A percentile compares a stretch with the other conserved stretches of the same genome.
These are phyloP conservation scores for Sminthopsis crassicaudata DNA, from an alignment of 2,113 vertebrate species.

Conservation along the genomic window DNA sequence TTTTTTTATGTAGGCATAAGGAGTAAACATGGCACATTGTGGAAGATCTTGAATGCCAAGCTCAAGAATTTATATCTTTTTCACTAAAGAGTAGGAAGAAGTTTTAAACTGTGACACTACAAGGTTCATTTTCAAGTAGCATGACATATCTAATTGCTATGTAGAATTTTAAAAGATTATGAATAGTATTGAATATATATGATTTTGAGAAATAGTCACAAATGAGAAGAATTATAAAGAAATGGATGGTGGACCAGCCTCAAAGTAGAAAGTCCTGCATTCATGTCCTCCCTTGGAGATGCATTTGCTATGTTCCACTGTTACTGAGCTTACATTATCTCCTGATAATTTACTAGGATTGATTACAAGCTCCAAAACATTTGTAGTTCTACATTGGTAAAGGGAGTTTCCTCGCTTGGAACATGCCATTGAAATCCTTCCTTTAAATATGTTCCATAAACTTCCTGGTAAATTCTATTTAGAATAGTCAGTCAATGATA, in stretches of 20 bases:
- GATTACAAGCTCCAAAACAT: not conserved
- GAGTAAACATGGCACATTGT: not conserved
- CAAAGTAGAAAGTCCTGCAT: not conserved
- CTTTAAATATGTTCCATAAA: not conserved
- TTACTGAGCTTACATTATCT: not conserved
- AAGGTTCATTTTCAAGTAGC: not conserved
- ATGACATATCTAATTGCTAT: not conserved
- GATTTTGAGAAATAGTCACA: not conserved
- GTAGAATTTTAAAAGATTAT: not conserved
- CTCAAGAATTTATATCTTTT: not conserved
- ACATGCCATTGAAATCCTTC: not conserved
- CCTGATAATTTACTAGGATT: not conserved
- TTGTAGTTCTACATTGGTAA: not conserved
- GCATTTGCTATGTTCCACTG: not conserved
- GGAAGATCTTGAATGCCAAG: not conserved
- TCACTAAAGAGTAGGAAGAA: not conserved
- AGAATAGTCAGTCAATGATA: not conserved
- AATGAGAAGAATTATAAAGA: not conserved
- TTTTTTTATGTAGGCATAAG: too few relatives aligned
- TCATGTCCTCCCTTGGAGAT: not conserved
- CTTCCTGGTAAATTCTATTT: not conserved
- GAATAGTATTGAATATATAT: not conserved
- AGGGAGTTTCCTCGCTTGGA: not conserved
- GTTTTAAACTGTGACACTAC: not conserved
- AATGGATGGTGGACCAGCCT: not conserved